Conservation (phyloP, 2,797 vertebrate genomes). For the Pangasius krempfi region DNA sequence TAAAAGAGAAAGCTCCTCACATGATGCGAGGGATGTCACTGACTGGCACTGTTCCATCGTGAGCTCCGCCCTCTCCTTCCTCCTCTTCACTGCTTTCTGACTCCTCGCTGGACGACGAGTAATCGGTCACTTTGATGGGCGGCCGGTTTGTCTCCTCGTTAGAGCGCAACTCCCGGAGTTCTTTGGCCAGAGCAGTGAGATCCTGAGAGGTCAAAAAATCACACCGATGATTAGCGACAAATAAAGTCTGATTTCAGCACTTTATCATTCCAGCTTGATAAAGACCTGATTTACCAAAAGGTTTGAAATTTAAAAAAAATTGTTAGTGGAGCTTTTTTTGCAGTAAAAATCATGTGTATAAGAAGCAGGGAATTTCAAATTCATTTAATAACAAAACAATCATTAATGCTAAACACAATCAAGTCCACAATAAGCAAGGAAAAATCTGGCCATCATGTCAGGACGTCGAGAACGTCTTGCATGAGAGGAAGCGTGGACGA, state of each 20-base stretch:
- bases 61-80: conserved; percentile 87
- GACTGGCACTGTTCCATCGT: conserved; percentile 92
- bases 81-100: conserved; percentile 96
- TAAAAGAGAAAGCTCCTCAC: conserved; percentile 74
- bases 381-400: neutral
- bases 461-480: conserved; percentile 38
- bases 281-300: neutral
- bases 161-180: conserved; percentile 91
- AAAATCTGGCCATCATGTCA: conserved; percentile 31
- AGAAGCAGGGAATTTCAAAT: conserved; percentile 4
- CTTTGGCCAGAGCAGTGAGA: conserved; percentile 95
- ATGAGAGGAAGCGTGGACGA: conserved; percentile 27
- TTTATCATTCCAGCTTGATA: neutral
- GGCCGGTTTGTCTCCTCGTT: conserved; percentile 91
- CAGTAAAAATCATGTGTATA: neutral
- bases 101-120: conserved; percentile 96
- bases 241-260: neutral
- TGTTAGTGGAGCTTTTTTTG: neutral
- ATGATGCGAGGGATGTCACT: conserved; percentile 96
- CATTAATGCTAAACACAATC: conserved; percentile 20
- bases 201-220: conserved; percentile 75
- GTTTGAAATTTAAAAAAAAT: neutral
- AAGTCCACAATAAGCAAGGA: conserved; percentile 7
- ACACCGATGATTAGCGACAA: neutral
- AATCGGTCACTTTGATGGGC: conserved; percentile 96